Evolutionary conservation across 2,888 invertebrate species (phyloP).

Genomic region (Drosophila planitibia): DNA sequence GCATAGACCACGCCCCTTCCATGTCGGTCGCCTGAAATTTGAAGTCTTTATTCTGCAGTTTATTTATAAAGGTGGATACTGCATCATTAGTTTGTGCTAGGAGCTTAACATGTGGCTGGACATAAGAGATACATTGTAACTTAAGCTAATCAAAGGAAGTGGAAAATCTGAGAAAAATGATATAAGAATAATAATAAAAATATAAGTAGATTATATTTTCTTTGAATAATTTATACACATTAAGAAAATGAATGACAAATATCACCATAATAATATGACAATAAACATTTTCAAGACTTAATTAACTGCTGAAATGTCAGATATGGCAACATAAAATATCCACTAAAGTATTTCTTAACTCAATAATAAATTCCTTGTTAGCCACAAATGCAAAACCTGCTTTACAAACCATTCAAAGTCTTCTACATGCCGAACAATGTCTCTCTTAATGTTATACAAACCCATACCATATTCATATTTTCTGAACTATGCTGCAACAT

Average conservation of each 20-base stretch:
- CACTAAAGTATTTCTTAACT: conserved; percentile 1
- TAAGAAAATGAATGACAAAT: neutral
- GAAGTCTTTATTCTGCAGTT: conserved; percentile 72
- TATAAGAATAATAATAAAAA: neutral
- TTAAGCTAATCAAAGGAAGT: conserved; percentile 8
- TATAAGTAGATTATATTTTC: neutral
- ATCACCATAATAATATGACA: neutral
- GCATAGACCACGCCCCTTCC: conserved; percentile 71
- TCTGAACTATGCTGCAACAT: conserved; percentile 41
- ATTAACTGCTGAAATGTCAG: conserved; percentile 9
- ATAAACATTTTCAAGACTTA: conserved; percentile 1
- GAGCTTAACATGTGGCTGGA: conserved; percentile 27
- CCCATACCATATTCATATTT: conserved; percentile 45
- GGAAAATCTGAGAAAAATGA: neutral
- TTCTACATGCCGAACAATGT: conserved; percentile 45
- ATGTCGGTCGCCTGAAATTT: conserved; percentile 70
- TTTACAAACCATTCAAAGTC: conserved; percentile 18
- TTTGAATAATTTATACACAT: neutral
- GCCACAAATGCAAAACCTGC: conserved; percentile 23
- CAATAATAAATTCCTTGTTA: conserved; percentile 14
- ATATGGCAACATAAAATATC: conserved; percentile 10
- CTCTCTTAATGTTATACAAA: conserved; percentile 30
- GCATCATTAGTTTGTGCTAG: conserved; percentile 50
- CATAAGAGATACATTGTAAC: conserved; percentile 17
- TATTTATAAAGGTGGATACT: conserved; percentile 70